Evolutionary conservation across 2,888 invertebrate genomes (phyloP).

Genomic region (Sycophila texana): DNA sequence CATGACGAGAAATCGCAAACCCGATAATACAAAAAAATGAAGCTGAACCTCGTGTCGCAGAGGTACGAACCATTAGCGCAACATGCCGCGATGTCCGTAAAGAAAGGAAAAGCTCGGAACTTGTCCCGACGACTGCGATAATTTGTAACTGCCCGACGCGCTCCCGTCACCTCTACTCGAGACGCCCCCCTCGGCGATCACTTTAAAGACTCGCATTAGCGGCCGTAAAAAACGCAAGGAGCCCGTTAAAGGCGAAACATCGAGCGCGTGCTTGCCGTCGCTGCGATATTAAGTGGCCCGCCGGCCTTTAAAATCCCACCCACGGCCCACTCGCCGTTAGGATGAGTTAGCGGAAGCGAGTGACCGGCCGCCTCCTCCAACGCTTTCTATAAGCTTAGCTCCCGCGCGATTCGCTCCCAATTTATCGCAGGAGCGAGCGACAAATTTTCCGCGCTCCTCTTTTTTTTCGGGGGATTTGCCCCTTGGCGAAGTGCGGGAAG

Average conservation of each 20-base stretch:
- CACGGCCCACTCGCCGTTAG: background rate
- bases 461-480: background rate
- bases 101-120: too few species aligned
- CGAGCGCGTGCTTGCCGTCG: background rate
- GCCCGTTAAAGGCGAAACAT: background rate
- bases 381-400: too few species aligned
- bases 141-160: background rate
- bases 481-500: background rate
- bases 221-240: background rate
- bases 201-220: constrained; percentile 21
- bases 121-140: too few species aligned
- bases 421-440: constrained; percentile 16
- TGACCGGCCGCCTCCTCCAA: background rate
- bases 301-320: constrained; percentile 1
- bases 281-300: constrained; percentile 13
- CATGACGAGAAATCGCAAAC: too few species aligned
- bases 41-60: too few species aligned
- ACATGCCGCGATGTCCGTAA: too few species aligned
- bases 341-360: constrained; percentile 40
- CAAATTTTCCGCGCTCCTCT: constrained; percentile 28
- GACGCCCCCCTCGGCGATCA: background rate
- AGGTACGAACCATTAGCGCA: too few species aligned
- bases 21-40: too few species aligned
- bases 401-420: constrained; percentile 9
- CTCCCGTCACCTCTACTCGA: background rate